phyloP scores from a whole-genome alignment of 2,113 vertebrate species.

The Todiramphus saurophagus region DNA sequence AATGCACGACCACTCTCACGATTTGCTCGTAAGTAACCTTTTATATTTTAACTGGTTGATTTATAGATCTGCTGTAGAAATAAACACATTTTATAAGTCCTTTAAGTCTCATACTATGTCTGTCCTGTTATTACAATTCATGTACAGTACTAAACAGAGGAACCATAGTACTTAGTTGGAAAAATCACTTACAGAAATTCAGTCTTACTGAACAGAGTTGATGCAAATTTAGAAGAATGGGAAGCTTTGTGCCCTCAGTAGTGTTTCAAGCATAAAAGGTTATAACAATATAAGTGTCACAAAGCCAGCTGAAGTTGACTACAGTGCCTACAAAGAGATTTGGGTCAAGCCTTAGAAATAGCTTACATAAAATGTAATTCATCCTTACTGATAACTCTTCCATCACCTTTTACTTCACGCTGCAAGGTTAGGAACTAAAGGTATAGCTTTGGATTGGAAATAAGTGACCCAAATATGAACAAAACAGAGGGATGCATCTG shows the following conservation, averaged over 20 bases:
- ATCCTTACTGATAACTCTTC: neutral
- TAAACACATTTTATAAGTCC: neutral
- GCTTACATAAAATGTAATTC: neutral
- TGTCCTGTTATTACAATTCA: neutral
- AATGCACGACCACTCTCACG: slow-evolving; percentile 81
- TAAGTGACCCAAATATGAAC: neutral
- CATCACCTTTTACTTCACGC: neutral
- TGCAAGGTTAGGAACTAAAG: neutral
- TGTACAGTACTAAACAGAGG: neutral
- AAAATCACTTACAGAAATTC: neutral
- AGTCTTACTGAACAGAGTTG: neutral
- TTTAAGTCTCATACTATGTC: neutral
- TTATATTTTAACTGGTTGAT: neutral
- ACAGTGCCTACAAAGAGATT: neutral
- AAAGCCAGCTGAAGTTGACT: neutral
- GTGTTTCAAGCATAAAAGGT: neutral
- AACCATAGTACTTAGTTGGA: neutral
- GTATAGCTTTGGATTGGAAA: neutral
- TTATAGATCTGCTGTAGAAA: neutral
- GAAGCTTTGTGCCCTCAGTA: neutral
- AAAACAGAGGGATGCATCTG: neutral
- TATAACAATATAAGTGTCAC: neutral
- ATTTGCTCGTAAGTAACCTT: slow-evolving; percentile 85
- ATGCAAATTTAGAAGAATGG: neutral
- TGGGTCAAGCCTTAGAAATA: neutral